These are phyloP conservation scores for Lophochroa leadbeateri DNA, from an alignment of 2,113 vertebrate species.

Conservation along the genomic window DNA sequence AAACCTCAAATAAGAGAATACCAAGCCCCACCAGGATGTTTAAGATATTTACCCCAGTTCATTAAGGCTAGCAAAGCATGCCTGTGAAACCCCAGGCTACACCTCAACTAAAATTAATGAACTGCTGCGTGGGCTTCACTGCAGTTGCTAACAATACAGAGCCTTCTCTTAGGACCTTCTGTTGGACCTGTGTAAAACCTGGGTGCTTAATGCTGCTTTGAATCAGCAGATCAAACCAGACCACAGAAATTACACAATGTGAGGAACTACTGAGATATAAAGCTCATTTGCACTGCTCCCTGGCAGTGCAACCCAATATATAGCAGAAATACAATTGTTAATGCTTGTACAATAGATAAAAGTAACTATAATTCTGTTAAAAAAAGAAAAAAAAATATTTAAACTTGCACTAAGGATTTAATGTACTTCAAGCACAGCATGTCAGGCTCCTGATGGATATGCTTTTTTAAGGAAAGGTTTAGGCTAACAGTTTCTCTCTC, in stretches of 20 bases:
- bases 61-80: neutral
- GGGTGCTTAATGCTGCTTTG: neutral
- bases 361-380: neutral
- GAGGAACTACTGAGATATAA: neutral
- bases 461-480: neutral
- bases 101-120: neutral
- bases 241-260: neutral
- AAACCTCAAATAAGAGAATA: neutral
- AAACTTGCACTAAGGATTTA: neutral
- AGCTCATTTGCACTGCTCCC: neutral
- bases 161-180: neutral
- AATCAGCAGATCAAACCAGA: neutral
- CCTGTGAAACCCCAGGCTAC: neutral
- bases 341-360: constrained; percentile 1
- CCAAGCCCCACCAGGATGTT: neutral
- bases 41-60: constrained; percentile 11
- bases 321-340: neutral
- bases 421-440: neutral
- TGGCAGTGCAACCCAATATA: neutral
- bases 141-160: neutral
- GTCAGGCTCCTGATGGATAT: neutral
- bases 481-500: neutral
- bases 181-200: neutral
- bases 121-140: neutral
- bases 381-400: neutral